phyloP scores from a whole-genome alignment of 2,888 invertebrate species.

The Campaea margaritaria region DNA sequence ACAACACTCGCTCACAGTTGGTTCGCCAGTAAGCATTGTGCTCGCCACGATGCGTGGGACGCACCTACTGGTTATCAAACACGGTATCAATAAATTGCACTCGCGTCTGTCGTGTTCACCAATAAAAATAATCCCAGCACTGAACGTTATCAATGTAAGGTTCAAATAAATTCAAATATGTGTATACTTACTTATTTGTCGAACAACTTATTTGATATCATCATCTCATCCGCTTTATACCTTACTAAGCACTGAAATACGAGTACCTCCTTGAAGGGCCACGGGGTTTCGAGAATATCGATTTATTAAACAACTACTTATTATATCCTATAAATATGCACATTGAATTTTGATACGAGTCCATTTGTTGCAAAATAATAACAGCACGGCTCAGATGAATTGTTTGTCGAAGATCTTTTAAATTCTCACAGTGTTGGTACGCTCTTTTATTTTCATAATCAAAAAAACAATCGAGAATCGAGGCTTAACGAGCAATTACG shows the following conservation, averaged over 20 bases:
- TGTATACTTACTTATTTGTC: conserved; percentile 66
- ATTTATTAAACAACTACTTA: conserved; percentile 26
- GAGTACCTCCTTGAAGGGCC: conserved; percentile 20
- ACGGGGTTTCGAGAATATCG: conserved; percentile 14
- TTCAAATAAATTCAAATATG: conserved; percentile 78
- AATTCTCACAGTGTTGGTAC: conserved; percentile 56
- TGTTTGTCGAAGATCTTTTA: conserved; percentile 60
- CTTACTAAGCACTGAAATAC: too few relatives aligned
- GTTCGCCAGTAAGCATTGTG: conserved; percentile 62
- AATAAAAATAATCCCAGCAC: conserved; percentile 76
- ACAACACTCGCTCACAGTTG: conserved; percentile 59
- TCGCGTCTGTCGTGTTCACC: conserved; percentile 74
- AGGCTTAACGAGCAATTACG: conserved; percentile 81
- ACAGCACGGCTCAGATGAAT: conserved; percentile 42
- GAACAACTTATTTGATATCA: conserved; percentile 71
- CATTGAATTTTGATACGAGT: conserved; percentile 30
- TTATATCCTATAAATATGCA: conserved; percentile 29
- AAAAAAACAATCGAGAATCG: conserved; percentile 78
- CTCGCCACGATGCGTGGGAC: conserved; percentile 69
- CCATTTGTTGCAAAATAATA: conserved; percentile 43
- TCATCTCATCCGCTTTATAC: conserved; percentile 56
- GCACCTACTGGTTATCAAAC: conserved; percentile 80
- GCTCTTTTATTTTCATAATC: conserved; percentile 75
- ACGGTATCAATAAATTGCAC: conserved; percentile 83
- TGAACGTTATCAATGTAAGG: conserved; percentile 76